Evolutionary conservation across 2,113 vertebrate species (phyloP), one percentile per base, ranked within the genome.

Genomic region (Dipodomys spectabilis): DNA sequence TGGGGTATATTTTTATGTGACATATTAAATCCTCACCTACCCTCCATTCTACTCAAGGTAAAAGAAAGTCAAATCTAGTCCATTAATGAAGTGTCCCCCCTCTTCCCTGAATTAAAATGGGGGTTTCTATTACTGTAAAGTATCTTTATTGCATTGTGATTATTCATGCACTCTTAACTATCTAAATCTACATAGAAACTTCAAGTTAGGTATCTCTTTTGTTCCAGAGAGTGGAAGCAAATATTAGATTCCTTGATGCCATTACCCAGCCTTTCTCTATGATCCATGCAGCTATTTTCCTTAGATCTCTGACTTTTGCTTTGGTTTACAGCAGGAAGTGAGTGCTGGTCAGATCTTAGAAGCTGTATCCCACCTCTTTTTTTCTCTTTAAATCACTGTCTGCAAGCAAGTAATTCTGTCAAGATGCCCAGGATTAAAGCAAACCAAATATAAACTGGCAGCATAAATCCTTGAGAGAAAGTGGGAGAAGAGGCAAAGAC

Each of bases 21-120:
- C 20, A 20, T 64, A 60, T 89, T 71, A 60, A 69, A 86, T 93
- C 60, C n/a, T 15, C 30, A n/a, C 91, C 16, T 64, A 94, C 39
- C 15, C 64, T 91, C 28, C 2, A 53, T 78, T 27, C 10, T 16
- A 65, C 9, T 60, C 39, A 67, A 91, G 35, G 20, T 44, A 13
- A 88, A 30, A 4, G 39, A 75, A 71, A 27, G 6, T 77, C 90
- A 39, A 77, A 13, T 81, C 12, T 93, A 69, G 68, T 68, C 94
- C 28, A 44, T 60, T 91, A 20, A 65, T 73, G 18, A 25, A 81
- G 18, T 12, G 4, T 2, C 11, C 22, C 28, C 77, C 16, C 28
- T 81, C 6, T 91, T 88, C 30, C 5, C 13, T 1, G 19, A 13
- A 60, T 62, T 62, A 62, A 49, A 12, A 49, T 49, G 49, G 8